phyloP scores from a whole-genome alignment of 2,113 vertebrate species.

The Calyptomena viridis region DNA sequence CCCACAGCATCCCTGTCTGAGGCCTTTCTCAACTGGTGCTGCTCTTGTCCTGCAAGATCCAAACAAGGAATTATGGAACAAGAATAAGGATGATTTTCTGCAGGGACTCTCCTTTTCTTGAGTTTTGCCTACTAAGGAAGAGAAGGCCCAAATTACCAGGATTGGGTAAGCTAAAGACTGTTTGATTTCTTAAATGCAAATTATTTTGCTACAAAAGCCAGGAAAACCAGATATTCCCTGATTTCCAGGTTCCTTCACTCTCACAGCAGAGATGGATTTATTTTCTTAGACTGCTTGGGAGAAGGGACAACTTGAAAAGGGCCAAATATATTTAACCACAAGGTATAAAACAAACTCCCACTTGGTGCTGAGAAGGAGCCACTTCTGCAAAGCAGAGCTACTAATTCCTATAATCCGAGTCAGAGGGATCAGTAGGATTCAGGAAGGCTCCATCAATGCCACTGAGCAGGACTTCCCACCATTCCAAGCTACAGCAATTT shows the following conservation, averaged over 20 bases:
- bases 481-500: not conserved
- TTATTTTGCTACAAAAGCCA: not conserved
- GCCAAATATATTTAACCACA: not conserved
- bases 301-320: constrained; percentile 19
- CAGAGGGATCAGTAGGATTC: constrained; percentile 26
- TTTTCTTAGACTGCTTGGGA: not conserved
- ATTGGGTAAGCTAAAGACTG: not conserved
- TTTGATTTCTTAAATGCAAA: not conserved
- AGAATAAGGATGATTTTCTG: not conserved
- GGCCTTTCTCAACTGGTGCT: not conserved
- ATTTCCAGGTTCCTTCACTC: not conserved
- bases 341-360: constrained; percentile 25
- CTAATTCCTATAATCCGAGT: constrained; percentile 42
- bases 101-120: not conserved
- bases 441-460: constrained; percentile 1
- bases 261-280: not conserved
- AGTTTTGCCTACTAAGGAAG: not conserved
- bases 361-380: constrained; percentile 39
- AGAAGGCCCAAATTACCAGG: not conserved
- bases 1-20: not conserved
- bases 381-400: constrained; percentile 11
- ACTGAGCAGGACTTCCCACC: constrained; percentile 38
- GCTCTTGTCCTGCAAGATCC: not conserved
- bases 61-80: not conserved
- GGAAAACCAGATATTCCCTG: not conserved